These are phyloP conservation scores for Dastarcus helophoroides DNA, from an alignment of 2,888 invertebrate genomes.

Conservation along the genomic window DNA sequence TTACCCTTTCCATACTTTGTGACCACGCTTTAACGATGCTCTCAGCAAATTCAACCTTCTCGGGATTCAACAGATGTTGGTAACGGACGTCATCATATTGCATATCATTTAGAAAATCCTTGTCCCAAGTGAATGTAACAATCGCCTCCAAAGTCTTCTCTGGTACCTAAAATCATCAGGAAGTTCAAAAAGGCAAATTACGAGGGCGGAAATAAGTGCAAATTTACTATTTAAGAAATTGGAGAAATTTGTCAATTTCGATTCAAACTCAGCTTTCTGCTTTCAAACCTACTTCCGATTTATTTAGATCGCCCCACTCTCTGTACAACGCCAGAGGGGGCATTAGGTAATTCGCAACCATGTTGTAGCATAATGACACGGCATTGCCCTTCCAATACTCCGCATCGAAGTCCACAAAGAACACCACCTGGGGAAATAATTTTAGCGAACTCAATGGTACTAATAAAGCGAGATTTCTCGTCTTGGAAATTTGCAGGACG, in stretches of 20 bases:
- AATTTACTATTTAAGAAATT: slow-evolving; percentile 42
- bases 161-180: slow-evolving; percentile 43
- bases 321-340: slow-evolving; percentile 38
- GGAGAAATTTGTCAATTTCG: slow-evolving; percentile 45
- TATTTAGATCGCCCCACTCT: slow-evolving; percentile 45
- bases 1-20: slow-evolving; percentile 59
- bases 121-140: slow-evolving; percentile 48
- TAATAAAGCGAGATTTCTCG: too few relatives aligned
- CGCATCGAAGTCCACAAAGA: slow-evolving; percentile 27
- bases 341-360: slow-evolving; percentile 31
- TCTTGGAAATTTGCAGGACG: too few relatives aligned
- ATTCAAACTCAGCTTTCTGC: slow-evolving; percentile 45
- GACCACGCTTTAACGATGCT: slow-evolving; percentile 55
- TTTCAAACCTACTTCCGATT: slow-evolving; percentile 36
- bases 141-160: slow-evolving; percentile 52
- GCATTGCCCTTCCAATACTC: slow-evolving; percentile 23
- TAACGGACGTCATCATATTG: slow-evolving; percentile 34
- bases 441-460: neutral
- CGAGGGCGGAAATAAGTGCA: neutral
- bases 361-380: slow-evolving; percentile 25
- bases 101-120: slow-evolving; percentile 45
- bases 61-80: slow-evolving; percentile 18
- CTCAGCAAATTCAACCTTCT: slow-evolving; percentile 47
- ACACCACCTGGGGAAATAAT: slow-evolving; percentile 24
- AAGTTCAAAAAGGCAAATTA: neutral